These are phyloP conservation scores for Atrina japonica DNA, from an alignment of 2,888 invertebrate species.

Conservation along the genomic window DNA sequence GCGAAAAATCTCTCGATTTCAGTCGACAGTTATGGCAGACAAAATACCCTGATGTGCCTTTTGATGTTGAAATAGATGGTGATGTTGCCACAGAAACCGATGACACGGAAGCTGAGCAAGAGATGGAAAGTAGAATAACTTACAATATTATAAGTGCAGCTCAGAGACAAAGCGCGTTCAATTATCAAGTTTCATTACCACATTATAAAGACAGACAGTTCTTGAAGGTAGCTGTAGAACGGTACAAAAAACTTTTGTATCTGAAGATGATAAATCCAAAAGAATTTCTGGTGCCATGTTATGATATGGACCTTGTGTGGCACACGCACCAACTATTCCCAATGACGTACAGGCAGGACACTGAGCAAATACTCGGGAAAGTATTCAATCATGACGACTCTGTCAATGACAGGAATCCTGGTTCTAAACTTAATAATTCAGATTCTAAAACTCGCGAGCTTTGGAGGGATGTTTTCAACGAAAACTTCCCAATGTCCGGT, in stretches of 20 bases:
- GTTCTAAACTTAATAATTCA: constrained; percentile 80
- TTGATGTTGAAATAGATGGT: constrained; percentile 60
- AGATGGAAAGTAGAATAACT: constrained; percentile 55
- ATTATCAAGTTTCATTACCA: constrained; percentile 82
- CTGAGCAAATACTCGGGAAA: constrained; percentile 71
- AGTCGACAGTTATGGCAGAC: constrained; percentile 70
- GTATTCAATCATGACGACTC: constrained; percentile 82
- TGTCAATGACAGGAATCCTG: constrained; percentile 80
- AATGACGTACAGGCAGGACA: constrained; percentile 75
- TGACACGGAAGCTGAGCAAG: constrained; percentile 21
- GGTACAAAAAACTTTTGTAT: constrained; percentile 80
- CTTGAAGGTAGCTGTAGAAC: constrained; percentile 79
- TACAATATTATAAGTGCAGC: constrained; percentile 81
- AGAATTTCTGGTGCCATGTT: constrained; percentile 82
- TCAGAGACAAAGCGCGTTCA: constrained; percentile 81
- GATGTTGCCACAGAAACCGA: constrained; percentile 3
- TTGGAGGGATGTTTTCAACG: constrained; percentile 81
- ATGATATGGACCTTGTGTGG: constrained; percentile 82
- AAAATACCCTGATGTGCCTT: constrained; percentile 73
- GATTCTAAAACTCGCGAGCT: constrained; percentile 80
- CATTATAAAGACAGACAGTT: constrained; percentile 81
- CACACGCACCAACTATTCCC: constrained; percentile 82
- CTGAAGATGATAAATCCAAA: constrained; percentile 81
- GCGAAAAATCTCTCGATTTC: constrained; percentile 69
- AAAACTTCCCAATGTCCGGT: constrained; percentile 80